Base-by-base conservation (phyloP, 2,888 invertebrate genomes). In the Dolomedes plantarius region DNA sequence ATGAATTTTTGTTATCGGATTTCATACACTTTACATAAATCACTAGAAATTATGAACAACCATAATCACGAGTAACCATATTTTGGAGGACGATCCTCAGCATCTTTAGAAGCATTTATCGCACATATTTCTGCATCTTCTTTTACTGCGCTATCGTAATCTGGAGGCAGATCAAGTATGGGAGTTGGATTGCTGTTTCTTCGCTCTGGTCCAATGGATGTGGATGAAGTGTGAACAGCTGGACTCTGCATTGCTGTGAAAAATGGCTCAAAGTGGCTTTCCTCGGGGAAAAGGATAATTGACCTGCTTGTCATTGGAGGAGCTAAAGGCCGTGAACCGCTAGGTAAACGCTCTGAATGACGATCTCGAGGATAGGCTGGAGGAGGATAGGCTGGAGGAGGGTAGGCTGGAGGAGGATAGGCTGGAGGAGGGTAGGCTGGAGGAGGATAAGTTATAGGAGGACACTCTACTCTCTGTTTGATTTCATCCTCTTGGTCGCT, bases 201-300 rank as follows among this genome's bases (percentile, higher is more conserved):
- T 62, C 27, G 5, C 28, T 28, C 62, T 46, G 7, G 36, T 7
- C 16, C 16, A 46, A 2, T 16, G 7, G 16, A 2, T 2, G 2
- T 50, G 29, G 72, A 56, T n/a, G 72, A 31, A 2, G 7, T 29
- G 16, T 23, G 73, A n/a, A 13, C 32, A 9, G n/a, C n/a, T n/a
- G 73, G 73, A 16, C 73, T 73, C 27, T 32, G 73, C 62, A 73
- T 46, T 29, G 31, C 46, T 7, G 46, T 23, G 5, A 29, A 41
- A n/a, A 23, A 41, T 16, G 11, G 9, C 23, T 29, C 11, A 9
- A n/a, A 1, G 1, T 6, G 28, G 27, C 2, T 28, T 3, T 1
- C 28, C 9, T 46, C 71, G 28, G 16, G 71, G 29, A 46, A n/a
- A 13, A 71, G 19, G 13, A 68, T 68, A 23, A 36, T 19, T 6